These are phyloP conservation scores for Ictalurus punctatus DNA, from an alignment of 2,113 vertebrate species.

Conservation along the genomic window DNA sequence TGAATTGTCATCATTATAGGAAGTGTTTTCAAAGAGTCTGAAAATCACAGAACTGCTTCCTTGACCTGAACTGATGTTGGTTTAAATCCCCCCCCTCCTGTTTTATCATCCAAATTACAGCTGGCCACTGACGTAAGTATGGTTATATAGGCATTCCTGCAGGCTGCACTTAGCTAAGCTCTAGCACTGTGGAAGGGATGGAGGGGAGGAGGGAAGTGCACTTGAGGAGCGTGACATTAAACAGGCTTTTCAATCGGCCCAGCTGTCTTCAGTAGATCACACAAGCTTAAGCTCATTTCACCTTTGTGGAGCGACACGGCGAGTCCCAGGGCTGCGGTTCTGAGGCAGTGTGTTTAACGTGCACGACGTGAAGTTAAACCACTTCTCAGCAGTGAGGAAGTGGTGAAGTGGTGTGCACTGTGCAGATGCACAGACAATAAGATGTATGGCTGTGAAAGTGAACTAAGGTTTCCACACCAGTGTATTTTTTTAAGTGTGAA, in stretches of 20 bases:
- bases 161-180: conserved; percentile 32
- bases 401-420: not conserved
- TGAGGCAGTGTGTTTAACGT: conserved; percentile 6
- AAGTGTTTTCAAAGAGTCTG: not conserved
- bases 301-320: not conserved
- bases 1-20: not conserved
- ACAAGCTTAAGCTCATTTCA: conserved; percentile 38
- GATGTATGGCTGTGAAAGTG: not conserved
- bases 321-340: not conserved
- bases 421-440: not conserved
- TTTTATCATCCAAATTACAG: conserved; percentile 42
- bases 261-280: conserved; percentile 35
- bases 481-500: no score
- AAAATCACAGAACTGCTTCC: not conserved
- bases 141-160: conserved; percentile 38
- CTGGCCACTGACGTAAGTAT: conserved; percentile 6
- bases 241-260: conserved; percentile 43
- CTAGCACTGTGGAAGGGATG: not conserved
- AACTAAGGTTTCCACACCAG: not conserved
- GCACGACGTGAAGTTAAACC: conserved; percentile 24
- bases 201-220: not conserved
- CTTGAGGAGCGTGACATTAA: conserved; percentile 48
- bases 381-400: not conserved
- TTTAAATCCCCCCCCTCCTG: conserved; percentile 17
- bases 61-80: conserved; percentile 7